phyloP scores from a whole-genome alignment of 2,888 invertebrate genomes.

The Calliphora vomitoria region DNA sequence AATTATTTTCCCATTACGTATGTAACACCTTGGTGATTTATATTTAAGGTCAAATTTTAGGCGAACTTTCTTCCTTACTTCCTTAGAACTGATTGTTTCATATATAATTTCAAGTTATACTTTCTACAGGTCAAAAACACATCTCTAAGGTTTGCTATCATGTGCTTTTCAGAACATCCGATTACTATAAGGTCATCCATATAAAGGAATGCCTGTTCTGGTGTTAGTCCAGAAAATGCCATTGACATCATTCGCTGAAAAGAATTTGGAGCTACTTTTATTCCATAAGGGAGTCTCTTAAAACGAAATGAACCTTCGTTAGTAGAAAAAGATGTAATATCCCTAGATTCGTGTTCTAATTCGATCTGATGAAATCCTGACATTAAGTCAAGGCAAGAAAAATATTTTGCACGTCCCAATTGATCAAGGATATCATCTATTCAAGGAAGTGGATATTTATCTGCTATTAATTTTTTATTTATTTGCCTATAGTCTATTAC shows the following conservation, averaged over 20 bases:
- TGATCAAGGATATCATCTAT: too few relatives aligned
- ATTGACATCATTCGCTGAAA: not conserved
- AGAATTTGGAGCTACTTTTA: not conserved
- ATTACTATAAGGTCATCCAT: not conserved
- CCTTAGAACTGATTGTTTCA: not conserved
- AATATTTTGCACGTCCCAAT: too few relatives aligned
- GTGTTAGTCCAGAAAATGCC: too few relatives aligned
- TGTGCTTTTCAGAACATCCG: not conserved
- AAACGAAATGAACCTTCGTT: not conserved
- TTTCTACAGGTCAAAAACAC: too few relatives aligned
- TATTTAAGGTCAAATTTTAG: too few relatives aligned
- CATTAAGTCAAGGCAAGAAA: not conserved
- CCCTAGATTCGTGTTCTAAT: not conserved
- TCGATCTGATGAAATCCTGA: not conserved
- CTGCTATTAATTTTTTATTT: not conserved
- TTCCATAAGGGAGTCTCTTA: not conserved
- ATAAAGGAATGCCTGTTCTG: not conserved
- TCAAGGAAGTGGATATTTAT: too few relatives aligned
- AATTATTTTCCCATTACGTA: too few relatives aligned
- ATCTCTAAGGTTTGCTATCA: too few relatives aligned
- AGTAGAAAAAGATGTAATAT: not conserved
- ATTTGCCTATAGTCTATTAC: not conserved
- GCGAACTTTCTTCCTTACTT: not conserved
- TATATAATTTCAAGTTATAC: not conserved
- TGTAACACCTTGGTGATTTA: too few relatives aligned